Evolutionary conservation across 2,888 invertebrate species (phyloP).

Genomic region (Drosophila demipolita): DNA sequence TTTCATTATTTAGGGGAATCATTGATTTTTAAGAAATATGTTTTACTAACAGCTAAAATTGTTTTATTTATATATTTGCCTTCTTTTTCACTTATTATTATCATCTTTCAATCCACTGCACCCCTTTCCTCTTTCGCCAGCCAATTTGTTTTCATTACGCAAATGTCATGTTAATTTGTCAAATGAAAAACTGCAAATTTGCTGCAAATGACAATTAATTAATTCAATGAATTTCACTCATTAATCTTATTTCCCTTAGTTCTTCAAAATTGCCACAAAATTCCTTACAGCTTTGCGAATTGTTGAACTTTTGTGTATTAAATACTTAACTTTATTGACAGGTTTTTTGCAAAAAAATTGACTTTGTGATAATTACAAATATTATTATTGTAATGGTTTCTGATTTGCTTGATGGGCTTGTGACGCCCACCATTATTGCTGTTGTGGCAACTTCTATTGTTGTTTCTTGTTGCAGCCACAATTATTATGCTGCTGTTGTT

Average conservation of each 20-base stretch:
- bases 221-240: slow-evolving; percentile 38
- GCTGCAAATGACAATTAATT: slow-evolving; percentile 52
- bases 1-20: not conserved
- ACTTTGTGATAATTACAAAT: slow-evolving; percentile 34
- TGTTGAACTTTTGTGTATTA: slow-evolving; percentile 31
- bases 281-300: slow-evolving; percentile 7
- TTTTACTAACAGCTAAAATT: too few relatives aligned
- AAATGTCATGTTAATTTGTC: slow-evolving; percentile 36
- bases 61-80: too few relatives aligned
- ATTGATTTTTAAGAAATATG: too few relatives aligned
- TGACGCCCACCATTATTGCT: slow-evolving; percentile 26
- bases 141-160: slow-evolving; percentile 46
- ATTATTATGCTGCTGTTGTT: slow-evolving; percentile 38
- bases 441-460: slow-evolving; percentile 4
- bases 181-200: slow-evolving; percentile 50
- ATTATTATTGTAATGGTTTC: slow-evolving; percentile 44
- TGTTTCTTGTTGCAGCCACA: slow-evolving; percentile 30
- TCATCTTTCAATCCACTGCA: not conserved
- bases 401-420: slow-evolving; percentile 26
- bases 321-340: slow-evolving; percentile 17
- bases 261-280: not conserved
- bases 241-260: slow-evolving; percentile 25
- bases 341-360: slow-evolving; percentile 12
- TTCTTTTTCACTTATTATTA: too few relatives aligned
- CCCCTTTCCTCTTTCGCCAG: not conserved